Percentiles rank a stretch among this genome's conserved stretches.
These are phyloP conservation scores for Dunckerocampus dactyliophorus DNA, from an alignment of 2,113 vertebrate genomes.

Conservation along the genomic window DNA sequence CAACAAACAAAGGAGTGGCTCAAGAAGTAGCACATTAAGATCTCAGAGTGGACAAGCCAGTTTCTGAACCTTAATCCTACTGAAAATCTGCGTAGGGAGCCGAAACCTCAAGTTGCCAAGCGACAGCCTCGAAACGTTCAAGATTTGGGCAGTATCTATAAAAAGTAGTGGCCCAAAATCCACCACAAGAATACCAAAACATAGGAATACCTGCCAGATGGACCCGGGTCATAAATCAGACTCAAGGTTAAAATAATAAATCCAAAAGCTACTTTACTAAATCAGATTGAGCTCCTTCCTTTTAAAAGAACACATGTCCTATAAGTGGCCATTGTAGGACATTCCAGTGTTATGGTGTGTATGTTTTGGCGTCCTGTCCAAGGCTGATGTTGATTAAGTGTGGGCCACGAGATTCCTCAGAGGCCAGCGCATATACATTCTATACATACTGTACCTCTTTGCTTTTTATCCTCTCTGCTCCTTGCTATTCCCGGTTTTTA, in stretches of 20 bases:
- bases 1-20: no score
- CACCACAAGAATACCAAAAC: no score
- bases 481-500: neutral
- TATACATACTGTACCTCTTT: constrained; percentile 9
- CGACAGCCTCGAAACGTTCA: no score
- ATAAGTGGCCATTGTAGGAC: constrained; percentile 13
- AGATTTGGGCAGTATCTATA: no score
- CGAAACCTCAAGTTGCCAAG: no score
- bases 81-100: no score
- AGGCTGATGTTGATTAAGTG: constrained; percentile 63
- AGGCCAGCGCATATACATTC: constrained; percentile 31
- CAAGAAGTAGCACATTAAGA: no score
- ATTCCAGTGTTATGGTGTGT: constrained; percentile 47
- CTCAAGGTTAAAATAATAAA: neutral
- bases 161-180: no score
- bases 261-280: constrained; percentile 17
- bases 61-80: no score
- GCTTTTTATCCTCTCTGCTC: neutral
- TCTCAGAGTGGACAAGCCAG: no score
- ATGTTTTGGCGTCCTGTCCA: constrained; percentile 47
- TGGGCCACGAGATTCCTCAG: constrained; percentile 42
- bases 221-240: constrained; percentile 10
- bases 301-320: constrained; percentile 51
- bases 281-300: constrained; percentile 16
- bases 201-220: neutral